These are phyloP conservation scores for Drosophila bocqueti DNA, from an alignment of 1,140 invertebrate species.

Conservation along the genomic window DNA sequence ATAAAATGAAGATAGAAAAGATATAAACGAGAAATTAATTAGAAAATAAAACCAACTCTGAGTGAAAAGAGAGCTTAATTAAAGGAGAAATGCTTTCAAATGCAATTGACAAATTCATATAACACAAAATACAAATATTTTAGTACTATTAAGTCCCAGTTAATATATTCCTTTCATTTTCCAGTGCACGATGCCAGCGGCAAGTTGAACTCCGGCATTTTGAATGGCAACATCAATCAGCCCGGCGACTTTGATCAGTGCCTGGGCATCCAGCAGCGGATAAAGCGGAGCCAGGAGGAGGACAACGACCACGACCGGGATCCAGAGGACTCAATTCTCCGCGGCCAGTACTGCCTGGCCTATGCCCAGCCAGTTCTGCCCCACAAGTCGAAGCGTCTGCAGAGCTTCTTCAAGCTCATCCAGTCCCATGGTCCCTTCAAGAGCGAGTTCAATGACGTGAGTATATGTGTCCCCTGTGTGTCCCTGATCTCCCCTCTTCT, in stretches of 20 bases:
- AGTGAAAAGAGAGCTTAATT: neutral
- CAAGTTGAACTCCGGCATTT: slow-evolving; percentile 86
- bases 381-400: slow-evolving; percentile 85
- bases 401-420: slow-evolving; percentile 86
- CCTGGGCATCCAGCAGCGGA: slow-evolving; percentile 73
- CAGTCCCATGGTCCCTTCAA: slow-evolving; percentile 88
- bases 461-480: slow-evolving; percentile 60
- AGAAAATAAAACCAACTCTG: neutral
- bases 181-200: slow-evolving; percentile 88
- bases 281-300: slow-evolving; percentile 26
- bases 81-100: neutral
- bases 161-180: neutral
- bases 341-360: slow-evolving; percentile 88
- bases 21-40: neutral
- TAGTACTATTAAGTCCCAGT: neutral
- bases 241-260: slow-evolving; percentile 89
- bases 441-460: slow-evolving; percentile 88
- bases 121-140: too few species aligned
- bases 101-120: neutral
- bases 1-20: neutral
- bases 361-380: slow-evolving; percentile 86
- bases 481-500: neutral
- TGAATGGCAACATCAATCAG: slow-evolving; percentile 89
- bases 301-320: neutral
- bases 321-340: slow-evolving; percentile 55